Conservation (phyloP, 2,113 vertebrate species). For the Laticauda laticaudata region DNA sequence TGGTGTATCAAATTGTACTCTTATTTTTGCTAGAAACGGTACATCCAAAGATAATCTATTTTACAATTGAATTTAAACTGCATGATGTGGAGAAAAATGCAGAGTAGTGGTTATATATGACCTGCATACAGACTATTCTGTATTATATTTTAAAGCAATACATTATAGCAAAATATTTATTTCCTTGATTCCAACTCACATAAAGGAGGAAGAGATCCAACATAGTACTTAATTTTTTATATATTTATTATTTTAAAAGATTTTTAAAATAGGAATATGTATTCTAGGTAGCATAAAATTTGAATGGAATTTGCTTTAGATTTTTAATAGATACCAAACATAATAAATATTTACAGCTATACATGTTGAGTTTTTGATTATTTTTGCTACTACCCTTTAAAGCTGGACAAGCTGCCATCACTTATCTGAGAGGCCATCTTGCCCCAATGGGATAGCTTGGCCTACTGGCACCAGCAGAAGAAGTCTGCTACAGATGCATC, state of each 20-base stretch:
- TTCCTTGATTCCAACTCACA: neutral
- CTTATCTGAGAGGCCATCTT: neutral
- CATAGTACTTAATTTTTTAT: neutral
- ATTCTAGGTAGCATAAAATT: neutral
- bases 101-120: neutral
- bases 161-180: neutral
- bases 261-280: neutral
- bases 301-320: neutral
- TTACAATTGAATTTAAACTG: neutral
- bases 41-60: neutral
- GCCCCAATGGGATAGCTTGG: neutral
- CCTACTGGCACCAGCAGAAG: neutral
- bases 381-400: neutral
- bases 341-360: neutral
- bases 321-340: neutral
- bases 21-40: neutral
- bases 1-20: neutral
- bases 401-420: neutral
- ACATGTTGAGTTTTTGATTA: neutral
- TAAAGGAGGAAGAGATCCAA: neutral
- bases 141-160: neutral
- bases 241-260: neutral
- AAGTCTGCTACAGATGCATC: neutral
- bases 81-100: neutral
- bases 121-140: neutral